Evolutionary conservation across 2,797 vertebrate genomes (phyloP).

Genomic region (Neosilurus mollespiculum): DNA sequence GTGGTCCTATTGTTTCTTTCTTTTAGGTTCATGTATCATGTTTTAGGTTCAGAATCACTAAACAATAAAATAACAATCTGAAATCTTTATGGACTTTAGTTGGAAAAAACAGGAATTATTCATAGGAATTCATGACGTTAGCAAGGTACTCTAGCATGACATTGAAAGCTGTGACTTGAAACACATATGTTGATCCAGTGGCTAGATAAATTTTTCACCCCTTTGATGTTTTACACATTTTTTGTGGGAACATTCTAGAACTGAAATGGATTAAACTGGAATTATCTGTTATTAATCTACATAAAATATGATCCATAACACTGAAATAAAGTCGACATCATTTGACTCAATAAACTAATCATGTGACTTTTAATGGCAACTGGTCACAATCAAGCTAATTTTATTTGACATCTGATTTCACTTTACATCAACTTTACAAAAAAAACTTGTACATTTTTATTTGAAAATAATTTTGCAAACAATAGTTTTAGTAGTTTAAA

Average conservation of each 20-base stretch:
- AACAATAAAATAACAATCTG: constrained; percentile 15
- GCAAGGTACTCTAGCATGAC: background rate
- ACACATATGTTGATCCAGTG: constrained; percentile 19
- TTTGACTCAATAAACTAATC: background rate
- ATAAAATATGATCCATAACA: background rate
- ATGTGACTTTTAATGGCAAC: background rate
- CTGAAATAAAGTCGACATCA: background rate
- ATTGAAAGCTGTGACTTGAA: background rate
- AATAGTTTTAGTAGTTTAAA: too few species aligned
- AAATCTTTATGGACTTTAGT: constrained; percentile 10
- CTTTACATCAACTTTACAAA: background rate
- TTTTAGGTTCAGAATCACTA: background rate
- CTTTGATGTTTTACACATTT: background rate
- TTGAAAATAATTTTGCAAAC: background rate
- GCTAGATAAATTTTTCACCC: background rate
- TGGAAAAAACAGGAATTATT: background rate
- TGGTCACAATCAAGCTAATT: background rate
- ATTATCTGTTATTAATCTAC: background rate
- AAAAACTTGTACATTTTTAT: background rate
- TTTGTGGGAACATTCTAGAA: background rate
- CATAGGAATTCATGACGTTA: background rate
- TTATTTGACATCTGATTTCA: background rate
- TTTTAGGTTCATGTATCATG: background rate
- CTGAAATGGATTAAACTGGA: background rate
- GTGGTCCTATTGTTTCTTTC: constrained; percentile 39